Evolutionary conservation across 1,140 invertebrate genomes (phyloP), one percentile per base, ranked within the genome.

Genomic region (Doryteuthis pealeii): DNA sequence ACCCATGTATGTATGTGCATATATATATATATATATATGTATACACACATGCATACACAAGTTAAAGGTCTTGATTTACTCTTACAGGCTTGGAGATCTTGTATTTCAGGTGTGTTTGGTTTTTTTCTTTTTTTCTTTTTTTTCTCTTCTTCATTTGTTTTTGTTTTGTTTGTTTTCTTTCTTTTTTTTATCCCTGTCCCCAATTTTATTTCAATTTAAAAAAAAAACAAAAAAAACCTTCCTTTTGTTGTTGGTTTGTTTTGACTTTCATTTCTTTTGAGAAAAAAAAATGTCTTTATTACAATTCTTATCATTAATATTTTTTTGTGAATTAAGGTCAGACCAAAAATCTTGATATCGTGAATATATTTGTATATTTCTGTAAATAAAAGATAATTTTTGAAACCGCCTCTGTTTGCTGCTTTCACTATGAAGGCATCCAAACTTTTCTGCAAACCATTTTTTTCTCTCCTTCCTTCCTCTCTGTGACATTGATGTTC

Each of bases 291-390:
- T 58, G 54, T 58, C 54, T 58, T 28, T 28, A 22, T 28, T 4
- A 6, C 10, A 58, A 2, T 5, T 58, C 54, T 22, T 49, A 2
- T 58, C 35, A 40, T 40, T 40, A 40, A 40, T 40, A 40, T 40
- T 40, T 40, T n/a, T 40, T 40, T 40, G 35, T 40, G 35, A 40
- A 40, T 40, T 28, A 58, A 28, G 54, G 54, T 58, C 54, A 58
- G 22, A 58, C 22, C 54, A 58, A 58, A 22, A 58, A 58, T 58
- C 54, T 58, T 5, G 54, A 58, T 58, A 58, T 58, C 54, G 54
- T 58, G 54, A 10, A 58, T 58, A 58, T 58, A 58, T 58, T 58
- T 58, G 54, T 58, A 58, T 58, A 58, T 58, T 58, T 58, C 54
- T 58, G 54, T 58, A 58, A 58, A 58, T 58, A 58, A 58, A 58